Evolutionary conservation across 2,113 vertebrate species (phyloP).

Genomic region (Ophthalmolycus amberensis): DNA sequence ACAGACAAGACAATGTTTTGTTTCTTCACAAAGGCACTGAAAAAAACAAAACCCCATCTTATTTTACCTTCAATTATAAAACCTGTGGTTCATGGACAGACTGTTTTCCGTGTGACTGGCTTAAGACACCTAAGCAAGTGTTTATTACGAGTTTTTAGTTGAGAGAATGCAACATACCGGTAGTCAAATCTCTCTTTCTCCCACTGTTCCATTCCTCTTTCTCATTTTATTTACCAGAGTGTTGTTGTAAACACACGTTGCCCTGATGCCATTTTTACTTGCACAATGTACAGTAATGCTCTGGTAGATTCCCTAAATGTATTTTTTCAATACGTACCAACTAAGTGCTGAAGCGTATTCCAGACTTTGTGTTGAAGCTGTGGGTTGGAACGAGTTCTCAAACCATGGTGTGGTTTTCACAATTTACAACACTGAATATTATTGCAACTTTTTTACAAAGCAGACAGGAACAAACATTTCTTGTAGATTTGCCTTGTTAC

Average conservation of each 20-base stretch:
- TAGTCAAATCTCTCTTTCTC: neutral
- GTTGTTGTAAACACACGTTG: neutral
- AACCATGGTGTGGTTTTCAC: neutral
- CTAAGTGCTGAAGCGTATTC: neutral
- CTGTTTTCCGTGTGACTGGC: constrained; percentile 2
- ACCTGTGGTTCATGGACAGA: constrained; percentile 40
- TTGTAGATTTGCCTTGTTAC: constrained; percentile 1
- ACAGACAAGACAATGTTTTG: constrained; percentile 73
- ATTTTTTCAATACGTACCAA: neutral
- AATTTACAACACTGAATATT: neutral
- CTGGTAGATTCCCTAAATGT: neutral
- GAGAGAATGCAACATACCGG: neutral
- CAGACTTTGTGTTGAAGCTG: neutral
- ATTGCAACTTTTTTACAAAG: neutral
- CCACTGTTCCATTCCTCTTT: neutral
- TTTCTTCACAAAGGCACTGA: constrained; percentile 52
- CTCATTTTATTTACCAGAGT: neutral
- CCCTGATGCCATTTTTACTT: neutral
- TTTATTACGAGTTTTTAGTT: constrained; percentile 27
- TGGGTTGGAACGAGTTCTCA: neutral
- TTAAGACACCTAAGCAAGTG: constrained; percentile 3
- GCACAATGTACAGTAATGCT: neutral
- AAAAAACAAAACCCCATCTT: constrained; percentile 46
- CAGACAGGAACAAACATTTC: neutral
- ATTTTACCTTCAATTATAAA: constrained; percentile 62